A percentile compares a stretch with the other conserved stretches of the same genome.
Evolutionary conservation across 2,113 vertebrate genomes (phyloP).

Genomic region (Saccopteryx bilineata): DNA sequence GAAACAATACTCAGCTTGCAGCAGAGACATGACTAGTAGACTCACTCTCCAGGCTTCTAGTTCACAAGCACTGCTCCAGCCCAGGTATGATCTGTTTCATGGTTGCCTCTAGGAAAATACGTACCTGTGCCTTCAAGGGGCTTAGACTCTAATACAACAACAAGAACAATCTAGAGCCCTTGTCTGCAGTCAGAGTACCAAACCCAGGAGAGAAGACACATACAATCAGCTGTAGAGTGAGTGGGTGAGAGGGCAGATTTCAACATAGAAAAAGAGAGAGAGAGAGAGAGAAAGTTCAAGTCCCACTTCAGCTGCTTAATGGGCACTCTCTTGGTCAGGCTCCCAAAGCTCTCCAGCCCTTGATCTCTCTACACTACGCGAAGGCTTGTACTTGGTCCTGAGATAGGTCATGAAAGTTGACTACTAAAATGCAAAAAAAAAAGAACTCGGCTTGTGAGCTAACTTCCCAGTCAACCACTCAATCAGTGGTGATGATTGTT

Average conservation of each 20-base stretch:
- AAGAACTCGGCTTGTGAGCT: neutral
- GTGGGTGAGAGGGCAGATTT: neutral
- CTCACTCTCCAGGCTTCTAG: neutral
- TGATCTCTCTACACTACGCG: neutral
- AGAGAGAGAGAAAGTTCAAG: neutral
- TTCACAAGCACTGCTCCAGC: neutral
- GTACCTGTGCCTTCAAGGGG: neutral
- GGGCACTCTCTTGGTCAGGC: neutral
- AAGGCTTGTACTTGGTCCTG: neutral
- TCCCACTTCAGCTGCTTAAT: neutral
- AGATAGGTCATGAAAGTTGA: too few relatives aligned
- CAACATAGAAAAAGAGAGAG: neutral
- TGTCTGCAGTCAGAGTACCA: neutral
- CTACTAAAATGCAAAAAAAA: neutral
- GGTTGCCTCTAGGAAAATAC: neutral
- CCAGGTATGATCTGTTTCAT: neutral
- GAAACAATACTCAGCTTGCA: neutral
- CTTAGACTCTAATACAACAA: neutral
- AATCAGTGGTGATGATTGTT: neutral
- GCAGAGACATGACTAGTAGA: neutral
- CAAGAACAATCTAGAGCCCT: neutral
- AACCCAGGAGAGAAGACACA: neutral
- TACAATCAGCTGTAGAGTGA: neutral
- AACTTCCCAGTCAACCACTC: neutral
- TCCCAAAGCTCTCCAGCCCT: neutral